phyloP scores from a whole-genome alignment of 1,140 invertebrate species.

The Trichogramma pretiosum region DNA sequence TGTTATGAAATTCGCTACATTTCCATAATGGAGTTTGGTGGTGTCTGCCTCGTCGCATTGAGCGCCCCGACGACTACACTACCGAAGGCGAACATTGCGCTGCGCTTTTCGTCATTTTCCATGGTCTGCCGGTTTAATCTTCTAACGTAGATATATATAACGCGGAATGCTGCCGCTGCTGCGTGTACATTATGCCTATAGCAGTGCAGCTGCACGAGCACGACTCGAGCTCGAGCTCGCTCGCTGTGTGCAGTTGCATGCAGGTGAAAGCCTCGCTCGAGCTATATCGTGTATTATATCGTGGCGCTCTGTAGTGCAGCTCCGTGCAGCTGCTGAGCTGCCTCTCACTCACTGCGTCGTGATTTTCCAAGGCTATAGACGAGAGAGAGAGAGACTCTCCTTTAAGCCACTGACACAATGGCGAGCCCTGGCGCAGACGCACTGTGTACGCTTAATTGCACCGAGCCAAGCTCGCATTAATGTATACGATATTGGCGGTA shows the following conservation, averaged over 20 bases:
- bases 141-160: background rate
- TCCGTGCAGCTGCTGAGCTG: background rate
- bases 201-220: background rate
- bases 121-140: too few relatives aligned
- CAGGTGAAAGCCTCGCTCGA: constrained; percentile 5
- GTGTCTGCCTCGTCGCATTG: too few relatives aligned
- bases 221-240: background rate
- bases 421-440: too few relatives aligned
- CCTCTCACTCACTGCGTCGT: background rate
- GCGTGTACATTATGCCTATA: background rate
- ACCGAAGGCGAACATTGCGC: too few relatives aligned
- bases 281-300: background rate
- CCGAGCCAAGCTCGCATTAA: too few relatives aligned
- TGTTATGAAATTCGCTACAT: too few relatives aligned
- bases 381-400: background rate
- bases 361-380: constrained; percentile 10
- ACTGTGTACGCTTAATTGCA: too few relatives aligned
- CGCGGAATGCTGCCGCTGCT: background rate
- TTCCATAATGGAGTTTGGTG: too few relatives aligned
- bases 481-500: too few relatives aligned
- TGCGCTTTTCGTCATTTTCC: too few relatives aligned
- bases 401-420: constrained; percentile 4
- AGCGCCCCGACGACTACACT: too few relatives aligned
- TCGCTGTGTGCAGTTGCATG: background rate
- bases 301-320: too few relatives aligned